Evolutionary conservation across 2,888 invertebrate genomes (phyloP), one percentile per base, ranked within the genome.

Genomic region (Agrotis ipsilon): DNA sequence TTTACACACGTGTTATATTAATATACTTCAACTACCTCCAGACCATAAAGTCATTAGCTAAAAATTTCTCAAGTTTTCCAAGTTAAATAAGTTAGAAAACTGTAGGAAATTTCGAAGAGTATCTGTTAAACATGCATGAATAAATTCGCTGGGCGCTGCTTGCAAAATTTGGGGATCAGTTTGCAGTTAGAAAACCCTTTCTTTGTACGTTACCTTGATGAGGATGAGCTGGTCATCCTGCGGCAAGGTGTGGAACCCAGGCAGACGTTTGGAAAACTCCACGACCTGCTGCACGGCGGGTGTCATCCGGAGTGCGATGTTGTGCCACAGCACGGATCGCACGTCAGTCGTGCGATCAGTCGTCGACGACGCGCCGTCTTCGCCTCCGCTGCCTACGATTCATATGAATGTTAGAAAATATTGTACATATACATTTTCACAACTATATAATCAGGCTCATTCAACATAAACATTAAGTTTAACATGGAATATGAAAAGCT

Each of bases 191-290:
- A 16, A 21, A 68, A 51, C 16, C 19, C 3, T 19, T 48, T 48
- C 16, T 43, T 49, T 9, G 14, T 21, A 51, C 13, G 59, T 79
- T 87, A 95, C 97, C 96, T 99, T 99, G 90, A 99, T 99, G 83
- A 99, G 97, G 85, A 99, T 99, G 85, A 99, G 97, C 94, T 99
- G 99, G 95, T 99, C 99, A 91, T 99, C 99, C 94, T 99, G 99
- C 67, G 98, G 97, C 85, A 99, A 97, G 83, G 98, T 97, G 90
- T 97, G 97, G 96, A 99, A 99, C 81, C 99, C 98, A 80, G 99
- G 99, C 86, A 99, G 97, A 86, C 98, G 97, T 94, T 99, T 99
- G 67, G 99, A 99, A 92, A 99, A 99, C 93, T 99, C 99, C 45
- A 99, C 99, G 83, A 99, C 98, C 92, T 98, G 98, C 90, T 99